Base-by-base conservation (phyloP, 2,888 invertebrate species). In the Hemistola chrysoprasaria region DNA sequence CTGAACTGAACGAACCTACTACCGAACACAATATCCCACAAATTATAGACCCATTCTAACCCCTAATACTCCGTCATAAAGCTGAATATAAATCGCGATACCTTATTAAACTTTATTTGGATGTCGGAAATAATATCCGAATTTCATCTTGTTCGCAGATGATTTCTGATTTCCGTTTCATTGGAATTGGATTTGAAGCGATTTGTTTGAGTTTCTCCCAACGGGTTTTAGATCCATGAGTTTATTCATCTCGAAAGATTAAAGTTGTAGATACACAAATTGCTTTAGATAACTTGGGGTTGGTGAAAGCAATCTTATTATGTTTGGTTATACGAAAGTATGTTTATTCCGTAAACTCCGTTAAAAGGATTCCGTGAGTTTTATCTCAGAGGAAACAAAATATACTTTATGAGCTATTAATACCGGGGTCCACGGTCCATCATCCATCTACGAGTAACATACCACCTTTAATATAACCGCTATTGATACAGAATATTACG, bases 151-250 rank as follows among this genome's bases (percentile, higher is more conserved):
- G 33, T 44, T 43, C 20, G 34, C 37, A 48, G 37, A 55, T 50
- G 46, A 55, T 55, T 55, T 51, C 52, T 50, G 50, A 52, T 55
- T 50, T 55, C 48, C 55, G 50, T 48, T 52, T 50, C 46, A 52
- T 47, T 50, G 47, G 40, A 41, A 44, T 44, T 41, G 28, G 30
- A 47, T 50, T 42, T 40, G 42, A 41, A 41, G 26, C 43, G 49
- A 45, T 50, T 49, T 45, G 49, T 47, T 49, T 47, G 49, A 51
- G 53, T 51, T 54, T 51, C 45, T 25, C 33, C 40, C 45, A 45
- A 38, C 33, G 22, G 44, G 30, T 34, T 42, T 37, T 25, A n/a
- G 16, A 38, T 25, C 33, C 16, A 34, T 27, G 38, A 35, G 34
- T 39, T 44, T 44, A 39, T 38, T 39, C 38, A 44, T 44, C 26